These are phyloP conservation scores for Cerastis rubricosa DNA, from an alignment of 2,888 invertebrate genomes.

Conservation along the genomic window DNA sequence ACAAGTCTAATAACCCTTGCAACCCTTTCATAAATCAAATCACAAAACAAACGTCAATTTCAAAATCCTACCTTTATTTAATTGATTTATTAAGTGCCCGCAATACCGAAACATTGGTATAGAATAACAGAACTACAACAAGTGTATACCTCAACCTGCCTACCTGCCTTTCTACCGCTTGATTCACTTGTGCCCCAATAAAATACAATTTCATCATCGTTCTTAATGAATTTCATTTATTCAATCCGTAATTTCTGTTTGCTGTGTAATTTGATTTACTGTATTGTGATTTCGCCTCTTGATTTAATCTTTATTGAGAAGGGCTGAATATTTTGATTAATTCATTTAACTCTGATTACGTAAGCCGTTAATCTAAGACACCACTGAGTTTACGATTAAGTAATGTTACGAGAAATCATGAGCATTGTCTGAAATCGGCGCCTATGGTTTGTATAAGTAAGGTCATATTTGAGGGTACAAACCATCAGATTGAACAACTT, in stretches of 20 bases:
- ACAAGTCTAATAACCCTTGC: background rate
- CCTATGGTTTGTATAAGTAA: background rate
- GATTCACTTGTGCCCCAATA: background rate
- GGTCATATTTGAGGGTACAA: background rate
- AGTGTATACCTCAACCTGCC: background rate
- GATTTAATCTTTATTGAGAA: conserved; percentile 31
- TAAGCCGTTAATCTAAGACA: conserved; percentile 18
- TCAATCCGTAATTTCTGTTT: conserved; percentile 41
- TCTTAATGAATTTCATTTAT: conserved; percentile 36
- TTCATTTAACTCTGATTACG: conserved; percentile 28
- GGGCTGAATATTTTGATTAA: conserved; percentile 19
- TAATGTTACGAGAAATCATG: background rate
- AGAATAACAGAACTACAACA: conserved; percentile 2
- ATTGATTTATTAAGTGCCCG: conserved; percentile 22
- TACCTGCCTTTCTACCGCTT: background rate
- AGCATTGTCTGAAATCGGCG: background rate
- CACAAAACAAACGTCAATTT: background rate
- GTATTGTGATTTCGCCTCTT: conserved; percentile 13
- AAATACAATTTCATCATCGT: conserved; percentile 27
- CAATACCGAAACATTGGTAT: conserved; percentile 12
- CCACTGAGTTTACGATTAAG: background rate
- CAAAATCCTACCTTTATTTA: conserved; percentile 6
- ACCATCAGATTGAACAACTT: background rate
- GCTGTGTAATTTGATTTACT: conserved; percentile 40
- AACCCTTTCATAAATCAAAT: conserved; percentile 13